Evolutionary conservation across 2,797 vertebrate species (phyloP), one percentile per base, ranked within the genome.

Genomic region (Arnoldichthys spilopterus): DNA sequence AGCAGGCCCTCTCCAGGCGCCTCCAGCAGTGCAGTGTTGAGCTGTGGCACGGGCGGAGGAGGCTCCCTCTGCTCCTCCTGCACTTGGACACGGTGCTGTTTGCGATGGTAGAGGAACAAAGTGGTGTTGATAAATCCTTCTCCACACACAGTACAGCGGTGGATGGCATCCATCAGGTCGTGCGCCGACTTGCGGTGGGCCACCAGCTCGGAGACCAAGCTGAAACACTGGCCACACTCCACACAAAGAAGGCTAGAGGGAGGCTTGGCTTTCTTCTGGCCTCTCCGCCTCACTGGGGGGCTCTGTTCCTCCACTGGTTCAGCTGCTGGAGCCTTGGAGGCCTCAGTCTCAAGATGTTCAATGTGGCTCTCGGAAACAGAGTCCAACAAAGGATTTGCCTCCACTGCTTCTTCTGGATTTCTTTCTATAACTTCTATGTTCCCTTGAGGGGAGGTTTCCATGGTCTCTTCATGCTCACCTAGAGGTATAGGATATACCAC

Each of bases 61-160:
- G 28, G 11, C 34, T 82, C 73, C 16, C 73, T 66, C 49, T 70
- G 74, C 47, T 58, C 74, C 24, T 91, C 92, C 47, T 92, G 90
- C 0, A 89, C 91, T 79, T 90, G 89, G 80, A 90, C 89, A 8
- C 87, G 80, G 86, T 98, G 97, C 45, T 95, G 94, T 74, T 96
- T 97, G 16, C 97, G 95, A 79, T 98, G 97, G 87, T 98, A 98
- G 3, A 98, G 94, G 85, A 97, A 98, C n/a, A 97, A 96, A 1
- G 97, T 98, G 80, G 97, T 97, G 89, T 96, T 98, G 24, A 96
- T 90, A 74, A 98, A 98, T 59, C 95, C 93, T 78, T 97, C 95
- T 6, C 97, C 97, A 1, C 97, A 98, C 0, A 95, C 91, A 0
- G 82, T 85, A 88, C 97, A 98, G 0, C 94, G 94, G 80, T 97